Conservation (phyloP, 35 echinoderm and acorn worm genomes). For the Heliocidaris erythrogramma region DNA sequence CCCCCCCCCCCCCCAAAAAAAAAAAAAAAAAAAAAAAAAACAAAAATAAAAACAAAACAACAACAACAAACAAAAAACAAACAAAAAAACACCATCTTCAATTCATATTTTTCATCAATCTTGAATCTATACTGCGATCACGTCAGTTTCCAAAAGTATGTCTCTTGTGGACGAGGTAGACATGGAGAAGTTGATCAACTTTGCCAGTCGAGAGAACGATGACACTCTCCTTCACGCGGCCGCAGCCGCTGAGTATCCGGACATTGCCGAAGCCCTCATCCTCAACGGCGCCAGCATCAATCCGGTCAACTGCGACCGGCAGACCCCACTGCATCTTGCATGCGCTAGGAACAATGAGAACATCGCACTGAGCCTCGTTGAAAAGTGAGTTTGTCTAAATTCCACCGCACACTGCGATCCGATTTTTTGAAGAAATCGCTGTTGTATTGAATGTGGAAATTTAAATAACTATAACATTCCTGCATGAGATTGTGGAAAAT, state of each 20-base stretch:
- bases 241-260: background rate
- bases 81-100: no score
- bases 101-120: no score
- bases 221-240: slow-evolving; percentile 26
- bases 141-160: background rate
- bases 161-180: background rate
- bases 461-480: no score
- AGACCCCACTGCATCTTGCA: background rate
- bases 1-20: no score
- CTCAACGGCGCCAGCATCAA: background rate
- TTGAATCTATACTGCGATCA: background rate
- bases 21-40: no score
- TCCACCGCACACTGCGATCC: no score
- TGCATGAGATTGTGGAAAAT: no score
- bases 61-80: no score
- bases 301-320: background rate
- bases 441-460: no score
- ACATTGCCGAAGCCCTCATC: background rate
- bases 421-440: no score
- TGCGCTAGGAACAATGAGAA: slow-evolving; percentile 9
- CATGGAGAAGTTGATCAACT: slow-evolving; percentile 4
- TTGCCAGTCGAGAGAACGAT: slow-evolving; percentile 28
- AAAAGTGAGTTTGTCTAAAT: background rate
- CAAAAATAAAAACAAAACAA: no score
- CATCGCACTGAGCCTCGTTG: background rate